Evolutionary conservation across 2,888 invertebrate species (phyloP), one percentile per base, ranked within the genome.

Genomic region (Dasysyrphus albostriatus): DNA sequence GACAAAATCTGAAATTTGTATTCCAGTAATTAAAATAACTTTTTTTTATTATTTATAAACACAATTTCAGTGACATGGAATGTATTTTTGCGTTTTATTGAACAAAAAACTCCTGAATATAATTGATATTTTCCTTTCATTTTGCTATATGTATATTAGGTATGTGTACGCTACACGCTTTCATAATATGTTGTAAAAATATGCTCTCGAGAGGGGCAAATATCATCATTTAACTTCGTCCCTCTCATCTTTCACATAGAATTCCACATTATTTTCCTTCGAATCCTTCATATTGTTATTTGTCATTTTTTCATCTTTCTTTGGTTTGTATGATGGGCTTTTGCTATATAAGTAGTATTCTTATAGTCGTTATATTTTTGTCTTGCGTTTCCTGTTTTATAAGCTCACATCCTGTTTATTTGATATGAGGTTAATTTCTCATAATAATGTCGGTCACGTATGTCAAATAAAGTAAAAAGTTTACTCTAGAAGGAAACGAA

Each of bases 381-480:
- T 76, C 51, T 32, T 59, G 49, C 72, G 49, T 72, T 77, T 65
- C 7, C 65, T 65, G 42, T 70, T 75, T 54, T 56, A 49, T 58
- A 72, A 44, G 81, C 44, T 37, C 72, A 65, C 63, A 74, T 75
- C 75, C 47, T 83, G 87, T 87, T 87, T 83, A 87, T 87, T 78
- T 75, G 83, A 87, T 75, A 83, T 63, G 83, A 83, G 83, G 87
- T 87, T 87, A 87, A 87, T 87, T 83, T 87, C 87, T 79, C 83
- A 87, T 87, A 82, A 87, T 87, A 87, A 87, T 87, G 83, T 87
- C 87, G 83, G 87, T 87, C 87, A 87, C 87, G 87, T 87, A 87
- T 87, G 87, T 83, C 87, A 87, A 87, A 87, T 87, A 87, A 87
- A 82, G 87, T 87, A 87, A 87, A 87, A 87, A 87, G 87, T 87